A percentile compares a stretch with the other conserved stretches of the same genome.
These are phyloP conservation scores for Amblyjoppa fuscipennis DNA, from an alignment of 2,888 invertebrate species.

Conservation along the genomic window DNA sequence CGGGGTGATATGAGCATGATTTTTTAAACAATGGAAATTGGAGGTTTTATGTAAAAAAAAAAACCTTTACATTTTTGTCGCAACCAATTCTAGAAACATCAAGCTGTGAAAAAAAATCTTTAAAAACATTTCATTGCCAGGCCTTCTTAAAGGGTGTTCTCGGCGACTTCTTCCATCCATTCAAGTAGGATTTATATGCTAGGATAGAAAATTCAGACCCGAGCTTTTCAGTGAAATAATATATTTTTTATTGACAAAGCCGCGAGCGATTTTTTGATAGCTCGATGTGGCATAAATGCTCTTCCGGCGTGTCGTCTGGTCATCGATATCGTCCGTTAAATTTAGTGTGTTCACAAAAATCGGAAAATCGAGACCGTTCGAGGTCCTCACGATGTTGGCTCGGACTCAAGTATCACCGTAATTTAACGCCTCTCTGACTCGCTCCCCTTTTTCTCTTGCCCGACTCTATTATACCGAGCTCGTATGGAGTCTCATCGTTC, in stretches of 20 bases:
- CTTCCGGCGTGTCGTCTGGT: background rate
- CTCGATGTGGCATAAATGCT: background rate
- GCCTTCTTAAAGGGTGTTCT: no score
- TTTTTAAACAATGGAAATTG: no score
- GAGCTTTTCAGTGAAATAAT: background rate
- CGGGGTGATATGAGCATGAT: no score
- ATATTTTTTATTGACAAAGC: background rate
- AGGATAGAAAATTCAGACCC: no score
- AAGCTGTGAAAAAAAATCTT: no score
- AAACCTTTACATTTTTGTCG: no score
- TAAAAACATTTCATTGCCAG: no score
- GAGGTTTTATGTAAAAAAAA: no score
- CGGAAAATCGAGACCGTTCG: slow-evolving; percentile 29
- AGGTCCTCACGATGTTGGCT: slow-evolving; percentile 35
- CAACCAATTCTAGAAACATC: no score
- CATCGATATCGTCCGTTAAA: background rate
- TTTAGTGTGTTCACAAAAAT: background rate
- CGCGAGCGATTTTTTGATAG: background rate
- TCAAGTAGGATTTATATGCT: no score
- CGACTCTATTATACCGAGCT: background rate
- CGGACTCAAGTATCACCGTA: slow-evolving; percentile 54
- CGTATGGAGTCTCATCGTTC: slow-evolving; percentile 39
- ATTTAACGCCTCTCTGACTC: slow-evolving; percentile 39
- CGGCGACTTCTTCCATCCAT: no score
- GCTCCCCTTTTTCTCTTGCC: slow-evolving; percentile 8